These are phyloP conservation scores for Ips typographus DNA, from an alignment of 1,140 invertebrate genomes.

Conservation along the genomic window DNA sequence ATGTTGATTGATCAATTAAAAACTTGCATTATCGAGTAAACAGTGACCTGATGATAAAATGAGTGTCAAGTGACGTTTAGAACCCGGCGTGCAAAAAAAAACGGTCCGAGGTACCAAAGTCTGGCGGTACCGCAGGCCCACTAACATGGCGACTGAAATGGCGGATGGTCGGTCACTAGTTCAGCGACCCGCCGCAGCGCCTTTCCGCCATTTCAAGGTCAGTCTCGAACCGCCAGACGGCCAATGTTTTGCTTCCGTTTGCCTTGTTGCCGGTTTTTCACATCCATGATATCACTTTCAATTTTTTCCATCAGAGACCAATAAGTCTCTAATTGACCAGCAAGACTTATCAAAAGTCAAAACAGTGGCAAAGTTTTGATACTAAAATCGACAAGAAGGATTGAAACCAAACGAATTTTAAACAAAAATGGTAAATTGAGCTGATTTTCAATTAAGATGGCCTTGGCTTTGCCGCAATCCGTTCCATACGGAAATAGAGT, in stretches of 20 bases:
- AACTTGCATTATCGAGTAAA: too few species aligned
- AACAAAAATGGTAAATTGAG: not conserved
- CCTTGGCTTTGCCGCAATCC: not conserved
- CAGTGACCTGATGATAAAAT: too few species aligned
- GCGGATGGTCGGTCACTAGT: slow-evolving; percentile 31
- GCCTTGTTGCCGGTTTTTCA: slow-evolving; percentile 18
- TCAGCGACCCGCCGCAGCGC: slow-evolving; percentile 31
- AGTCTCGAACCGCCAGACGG: slow-evolving; percentile 28
- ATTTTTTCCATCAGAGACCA: not conserved
- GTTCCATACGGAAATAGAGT: slow-evolving; percentile 15
- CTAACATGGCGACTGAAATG: slow-evolving; percentile 30
- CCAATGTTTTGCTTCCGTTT: slow-evolving; percentile 35
- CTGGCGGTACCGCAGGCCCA: slow-evolving; percentile 15
- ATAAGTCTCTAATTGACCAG: not conserved
- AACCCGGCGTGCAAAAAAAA: too few species aligned
- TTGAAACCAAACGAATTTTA: not conserved
- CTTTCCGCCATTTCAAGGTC: slow-evolving; percentile 36
- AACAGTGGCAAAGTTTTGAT: not conserved
- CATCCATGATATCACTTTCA: not conserved
- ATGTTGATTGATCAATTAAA: too few species aligned
- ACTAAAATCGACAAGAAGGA: not conserved
- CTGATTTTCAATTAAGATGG: not conserved
- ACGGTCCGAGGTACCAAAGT: slow-evolving; percentile 8
- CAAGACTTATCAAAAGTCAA: not conserved
- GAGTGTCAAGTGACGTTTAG: too few species aligned